Conservation (phyloP, 2,888 invertebrate genomes). For the Allophyes oxyacanthae region DNA sequence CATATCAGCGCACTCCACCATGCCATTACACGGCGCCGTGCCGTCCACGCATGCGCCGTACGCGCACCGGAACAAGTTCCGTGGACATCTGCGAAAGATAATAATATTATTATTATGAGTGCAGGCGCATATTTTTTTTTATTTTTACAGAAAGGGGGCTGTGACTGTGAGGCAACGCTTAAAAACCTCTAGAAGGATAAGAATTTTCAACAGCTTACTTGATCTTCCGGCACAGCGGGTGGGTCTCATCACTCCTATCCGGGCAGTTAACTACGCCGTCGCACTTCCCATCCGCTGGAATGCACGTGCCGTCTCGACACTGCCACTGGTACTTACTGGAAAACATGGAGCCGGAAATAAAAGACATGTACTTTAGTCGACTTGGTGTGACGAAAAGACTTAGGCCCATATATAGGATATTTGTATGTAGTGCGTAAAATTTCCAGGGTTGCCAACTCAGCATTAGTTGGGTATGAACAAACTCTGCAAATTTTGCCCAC, state of each 20-base stretch:
- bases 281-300: slow-evolving; percentile 73
- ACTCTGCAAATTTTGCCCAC: too few relatives aligned
- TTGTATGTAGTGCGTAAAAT: too few relatives aligned
- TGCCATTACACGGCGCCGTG: slow-evolving; percentile 73
- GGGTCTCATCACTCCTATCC: slow-evolving; percentile 77
- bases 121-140: neutral
- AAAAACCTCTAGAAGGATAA: too few relatives aligned
- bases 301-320: slow-evolving; percentile 75
- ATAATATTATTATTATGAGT: neutral
- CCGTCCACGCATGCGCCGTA: slow-evolving; percentile 83
- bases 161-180: too few relatives aligned
- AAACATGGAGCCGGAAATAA: neutral
- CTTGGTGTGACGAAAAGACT: too few relatives aligned
- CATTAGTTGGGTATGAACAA: too few relatives aligned
- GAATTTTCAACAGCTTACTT: too few relatives aligned
- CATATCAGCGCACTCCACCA: slow-evolving; percentile 77
- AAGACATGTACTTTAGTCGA: too few relatives aligned
- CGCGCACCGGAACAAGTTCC: slow-evolving; percentile 76
- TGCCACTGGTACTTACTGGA: slow-evolving; percentile 66
- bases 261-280: slow-evolving; percentile 74
- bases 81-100: slow-evolving; percentile 64
- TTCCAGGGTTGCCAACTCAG: too few relatives aligned
- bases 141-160: too few relatives aligned
- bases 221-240: slow-evolving; percentile 69
- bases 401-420: too few relatives aligned